Evolutionary conservation across 2,888 invertebrate genomes (phyloP).

Genomic region (Euclidia mi): DNA sequence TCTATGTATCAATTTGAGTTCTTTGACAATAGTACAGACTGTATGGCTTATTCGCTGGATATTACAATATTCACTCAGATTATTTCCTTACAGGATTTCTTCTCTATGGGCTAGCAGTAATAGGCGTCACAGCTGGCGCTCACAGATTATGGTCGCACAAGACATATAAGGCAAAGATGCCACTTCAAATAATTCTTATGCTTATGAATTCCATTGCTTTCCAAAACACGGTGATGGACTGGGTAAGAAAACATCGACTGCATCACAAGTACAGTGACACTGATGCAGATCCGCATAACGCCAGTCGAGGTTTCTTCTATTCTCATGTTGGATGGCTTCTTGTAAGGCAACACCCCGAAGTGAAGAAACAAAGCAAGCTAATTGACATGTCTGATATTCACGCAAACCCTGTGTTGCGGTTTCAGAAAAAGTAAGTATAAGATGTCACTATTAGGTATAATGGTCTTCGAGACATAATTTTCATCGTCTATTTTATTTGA

Average conservation of each 20-base stretch:
- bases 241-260: conserved; percentile 91
- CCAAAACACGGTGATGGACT: conserved; percentile 89
- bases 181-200: conserved; percentile 67
- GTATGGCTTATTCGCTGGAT: too few relatives aligned
- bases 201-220: conserved; percentile 65
- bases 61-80: conserved; percentile 2
- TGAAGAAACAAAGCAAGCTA: conserved; percentile 91
- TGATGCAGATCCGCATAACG: conserved; percentile 91
- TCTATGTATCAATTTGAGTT: too few relatives aligned
- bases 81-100: conserved; percentile 51
- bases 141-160: conserved; percentile 70
- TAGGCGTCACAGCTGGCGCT: conserved; percentile 69
- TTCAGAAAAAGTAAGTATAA: conserved; percentile 91
- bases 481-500: too few relatives aligned
- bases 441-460: too few relatives aligned
- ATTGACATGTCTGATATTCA: conserved; percentile 93
- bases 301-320: conserved; percentile 94
- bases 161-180: conserved; percentile 67
- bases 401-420: conserved; percentile 92
- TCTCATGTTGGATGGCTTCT: conserved; percentile 96
- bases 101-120: conserved; percentile 52
- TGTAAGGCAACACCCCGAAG: conserved; percentile 93
- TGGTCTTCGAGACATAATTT: too few relatives aligned
- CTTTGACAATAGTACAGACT: too few relatives aligned
- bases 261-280: conserved; percentile 92